phyloP scores from a whole-genome alignment of 2,888 invertebrate species.

The Callimorpha dominula region DNA sequence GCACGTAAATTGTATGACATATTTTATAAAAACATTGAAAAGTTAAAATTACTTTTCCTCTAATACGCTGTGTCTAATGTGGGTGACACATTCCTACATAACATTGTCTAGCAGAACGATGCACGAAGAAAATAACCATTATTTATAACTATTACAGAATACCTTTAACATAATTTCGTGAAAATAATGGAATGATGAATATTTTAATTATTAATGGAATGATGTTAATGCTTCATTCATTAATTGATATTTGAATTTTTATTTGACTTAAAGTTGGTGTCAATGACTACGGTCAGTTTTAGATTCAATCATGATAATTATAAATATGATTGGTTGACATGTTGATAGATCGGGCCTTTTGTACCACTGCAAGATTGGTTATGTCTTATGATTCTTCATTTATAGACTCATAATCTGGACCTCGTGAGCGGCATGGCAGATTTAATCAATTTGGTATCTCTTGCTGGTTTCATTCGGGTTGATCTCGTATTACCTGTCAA shows the following conservation, averaged over 20 bases:
- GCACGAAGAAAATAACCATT: constrained; percentile 7
- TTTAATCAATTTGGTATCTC: not conserved
- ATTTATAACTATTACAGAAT: constrained; percentile 22
- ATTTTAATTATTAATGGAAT: not conserved
- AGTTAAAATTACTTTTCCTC: constrained; percentile 28
- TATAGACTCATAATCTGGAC: not conserved
- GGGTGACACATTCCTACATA: constrained; percentile 44
- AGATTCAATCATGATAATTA: not conserved
- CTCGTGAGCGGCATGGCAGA: not conserved
- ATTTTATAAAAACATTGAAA: not conserved
- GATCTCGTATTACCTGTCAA: too few relatives aligned
- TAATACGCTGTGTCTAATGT: constrained; percentile 28
- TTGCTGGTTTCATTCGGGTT: not conserved
- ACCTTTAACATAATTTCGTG: constrained; percentile 39
- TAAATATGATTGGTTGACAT: not conserved
- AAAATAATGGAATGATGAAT: constrained; percentile 21
- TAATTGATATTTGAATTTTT: not conserved
- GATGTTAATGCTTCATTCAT: not conserved
- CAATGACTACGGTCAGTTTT: not conserved
- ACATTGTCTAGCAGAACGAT: constrained; percentile 19
- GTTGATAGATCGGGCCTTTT: not conserved
- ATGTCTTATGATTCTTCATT: not conserved
- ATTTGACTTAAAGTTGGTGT: not conserved
- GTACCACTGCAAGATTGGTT: not conserved
- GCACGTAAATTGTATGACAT: not conserved